Conservation (phyloP, 2,113 vertebrate species). For the Cyprinodon tularosa region DNA sequence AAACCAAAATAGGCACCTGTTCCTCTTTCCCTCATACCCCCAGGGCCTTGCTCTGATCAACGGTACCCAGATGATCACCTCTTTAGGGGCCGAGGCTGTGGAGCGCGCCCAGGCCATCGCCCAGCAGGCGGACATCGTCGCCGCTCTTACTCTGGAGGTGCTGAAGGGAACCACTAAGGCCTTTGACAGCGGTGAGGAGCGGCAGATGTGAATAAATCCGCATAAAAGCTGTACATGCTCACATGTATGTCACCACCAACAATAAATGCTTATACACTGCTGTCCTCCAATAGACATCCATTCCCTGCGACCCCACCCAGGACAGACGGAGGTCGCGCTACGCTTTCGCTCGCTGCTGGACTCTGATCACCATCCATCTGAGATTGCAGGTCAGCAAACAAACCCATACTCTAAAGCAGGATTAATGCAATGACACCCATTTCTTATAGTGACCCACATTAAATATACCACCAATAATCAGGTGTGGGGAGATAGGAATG, state of each 20-base stretch:
- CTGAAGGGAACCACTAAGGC: conserved; percentile 97
- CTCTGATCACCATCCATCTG: conserved; percentile 96
- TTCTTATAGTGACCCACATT: not conserved
- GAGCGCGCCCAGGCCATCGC: conserved; percentile 92
- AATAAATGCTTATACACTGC: not conserved
- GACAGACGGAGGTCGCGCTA: conserved; percentile 92
- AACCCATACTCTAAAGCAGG: conserved; percentile 1
- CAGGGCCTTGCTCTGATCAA: conserved; percentile 98
- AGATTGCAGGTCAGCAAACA: conserved; percentile 89
- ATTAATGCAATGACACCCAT: not conserved
- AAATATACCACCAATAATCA: not conserved
- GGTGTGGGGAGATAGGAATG: not conserved
- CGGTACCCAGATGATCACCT: conserved; percentile 99
- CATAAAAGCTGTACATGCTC: not conserved
- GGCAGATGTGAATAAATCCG: not conserved
- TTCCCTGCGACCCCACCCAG: conserved; percentile 88
- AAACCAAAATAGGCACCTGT: not conserved
- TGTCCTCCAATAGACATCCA: conserved; percentile 87
- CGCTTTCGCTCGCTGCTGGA: conserved; percentile 95
- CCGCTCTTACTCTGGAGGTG: conserved; percentile 95
- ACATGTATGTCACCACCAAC: not conserved
- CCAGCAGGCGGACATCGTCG: conserved; percentile 93
- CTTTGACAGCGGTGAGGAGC: conserved; percentile 91
- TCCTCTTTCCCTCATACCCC: not conserved
- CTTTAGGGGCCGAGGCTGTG: conserved; percentile 93